These are phyloP conservation scores for Pseudococcus viburni DNA, from an alignment of 2,888 invertebrate species.

Conservation along the genomic window DNA sequence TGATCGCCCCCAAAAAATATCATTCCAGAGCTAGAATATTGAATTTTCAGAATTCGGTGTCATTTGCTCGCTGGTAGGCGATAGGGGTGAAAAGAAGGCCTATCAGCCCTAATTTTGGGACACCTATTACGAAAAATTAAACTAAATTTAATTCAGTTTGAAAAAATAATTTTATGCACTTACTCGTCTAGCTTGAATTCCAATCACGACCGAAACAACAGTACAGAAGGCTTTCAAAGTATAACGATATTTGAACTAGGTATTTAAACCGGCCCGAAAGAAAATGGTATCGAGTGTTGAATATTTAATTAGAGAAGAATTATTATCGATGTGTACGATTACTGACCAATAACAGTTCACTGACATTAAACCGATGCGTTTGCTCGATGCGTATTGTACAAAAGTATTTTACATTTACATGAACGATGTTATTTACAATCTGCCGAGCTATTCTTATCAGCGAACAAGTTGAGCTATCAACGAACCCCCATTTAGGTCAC, in stretches of 20 bases:
- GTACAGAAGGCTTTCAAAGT: background rate
- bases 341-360: constrained; percentile 51
- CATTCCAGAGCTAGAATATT: too few species aligned
- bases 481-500: constrained; percentile 43
- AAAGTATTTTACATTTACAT: background rate
- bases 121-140: too few species aligned
- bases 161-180: background rate
- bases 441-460: constrained; percentile 39
- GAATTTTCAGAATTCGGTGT: too few species aligned
- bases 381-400: constrained; percentile 21
- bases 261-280: background rate
- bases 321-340: constrained; percentile 29
- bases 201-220: background rate
- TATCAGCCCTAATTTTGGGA: too few species aligned
- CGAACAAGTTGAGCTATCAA: constrained; percentile 33
- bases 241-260: background rate
- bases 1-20: too few species aligned
- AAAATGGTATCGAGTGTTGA: background rate
- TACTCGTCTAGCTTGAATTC: background rate
- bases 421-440: constrained; percentile 26
- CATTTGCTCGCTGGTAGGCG: too few species aligned
- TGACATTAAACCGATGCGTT: constrained; percentile 39
- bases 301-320: constrained; percentile 39
- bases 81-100: too few species aligned
- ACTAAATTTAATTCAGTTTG: background rate